Base-by-base conservation (phyloP, 2,113 vertebrate genomes). In the Eidolon helvum region DNA sequence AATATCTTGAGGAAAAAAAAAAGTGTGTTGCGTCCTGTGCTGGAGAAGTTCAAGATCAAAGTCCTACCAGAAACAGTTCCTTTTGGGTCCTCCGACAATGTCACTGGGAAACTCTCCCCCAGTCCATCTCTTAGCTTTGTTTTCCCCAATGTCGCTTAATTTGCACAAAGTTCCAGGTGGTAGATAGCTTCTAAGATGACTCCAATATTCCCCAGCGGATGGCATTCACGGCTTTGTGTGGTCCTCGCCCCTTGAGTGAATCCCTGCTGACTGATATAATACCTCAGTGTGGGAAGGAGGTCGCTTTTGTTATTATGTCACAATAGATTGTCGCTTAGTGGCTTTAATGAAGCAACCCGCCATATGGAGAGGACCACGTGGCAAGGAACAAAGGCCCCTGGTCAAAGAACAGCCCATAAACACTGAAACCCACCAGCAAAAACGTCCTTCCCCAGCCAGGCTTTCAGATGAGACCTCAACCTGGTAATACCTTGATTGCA, bases 31-130 rank as follows among this genome's bases (percentile, higher is more conserved):
- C 15, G 26, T 53, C 43, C 19, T 2, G 4, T 28, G 4, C 53
- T 30, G 9, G 12, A n/a, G 10, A 93, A 69, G 43, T 45, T 75
- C 48, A n/a, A 28, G 40, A 61, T 35, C 50, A 48, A 35, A 50
- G 43, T 69, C 50, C 1, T 2, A 30, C 10, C 33, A 45, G 55
- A 55, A 90, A 43, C 15, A 26, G 63, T 45, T 30, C 14, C 26
- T 26, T 24, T 7, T 0, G 30, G 71, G 38, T 1, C 24, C 26
- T 48, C 57, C 14, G 14, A 4, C 1, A 9, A 0, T 35, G 45
- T 33, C 21, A 22, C 72, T 12, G 18, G 66, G n/a, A 91, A 9
- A 33, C 18, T 40, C 15, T 38, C 38, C 48, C 74, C 55, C 0
- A 0, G n/a, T 33, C 28, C 11, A 0, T 24, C 18, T 6, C 90